Percentiles rank a stretch among this genome's conserved stretches.
phyloP scores from a whole-genome alignment of 2,797 vertebrate genomes.

The Lagodon rhomboides region DNA sequence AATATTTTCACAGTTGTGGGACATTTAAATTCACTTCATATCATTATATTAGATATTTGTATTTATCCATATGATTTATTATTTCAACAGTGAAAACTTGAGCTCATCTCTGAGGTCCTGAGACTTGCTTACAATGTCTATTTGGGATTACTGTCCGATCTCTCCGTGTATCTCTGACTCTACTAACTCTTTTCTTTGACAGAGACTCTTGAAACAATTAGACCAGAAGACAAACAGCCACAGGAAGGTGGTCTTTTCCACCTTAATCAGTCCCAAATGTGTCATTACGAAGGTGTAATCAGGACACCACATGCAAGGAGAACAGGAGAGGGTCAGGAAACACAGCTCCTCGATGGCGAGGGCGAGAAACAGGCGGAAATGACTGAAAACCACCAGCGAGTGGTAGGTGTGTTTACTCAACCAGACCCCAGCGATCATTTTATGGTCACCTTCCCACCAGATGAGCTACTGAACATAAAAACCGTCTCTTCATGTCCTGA shows the following conservation, averaged over 20 bases:
- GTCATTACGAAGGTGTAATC: conserved; percentile 7
- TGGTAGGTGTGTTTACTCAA: background rate
- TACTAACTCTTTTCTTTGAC: background rate
- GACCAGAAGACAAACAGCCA: background rate
- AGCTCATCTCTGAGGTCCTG: too few relatives aligned
- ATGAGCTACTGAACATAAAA: background rate
- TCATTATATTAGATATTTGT: background rate
- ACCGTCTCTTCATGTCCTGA: background rate
- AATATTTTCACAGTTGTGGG: too few relatives aligned
- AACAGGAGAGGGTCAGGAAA: background rate
- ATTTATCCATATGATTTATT: background rate
- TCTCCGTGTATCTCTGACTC: background rate
- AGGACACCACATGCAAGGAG: background rate
- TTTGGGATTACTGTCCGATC: too few relatives aligned
- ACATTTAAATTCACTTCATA: too few relatives aligned
- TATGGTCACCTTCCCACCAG: background rate
- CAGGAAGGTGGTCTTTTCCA: background rate
- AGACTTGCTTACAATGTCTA: too few relatives aligned
- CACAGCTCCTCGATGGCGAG: background rate
- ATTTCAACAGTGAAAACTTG: background rate
- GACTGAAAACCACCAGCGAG: background rate
- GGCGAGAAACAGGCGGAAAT: background rate
- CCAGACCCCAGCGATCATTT: background rate
- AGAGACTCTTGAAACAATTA: background rate
- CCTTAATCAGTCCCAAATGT: conserved; percentile 17